phyloP scores from a whole-genome alignment of 2,113 vertebrate species.

The Proteles cristata region DNA sequence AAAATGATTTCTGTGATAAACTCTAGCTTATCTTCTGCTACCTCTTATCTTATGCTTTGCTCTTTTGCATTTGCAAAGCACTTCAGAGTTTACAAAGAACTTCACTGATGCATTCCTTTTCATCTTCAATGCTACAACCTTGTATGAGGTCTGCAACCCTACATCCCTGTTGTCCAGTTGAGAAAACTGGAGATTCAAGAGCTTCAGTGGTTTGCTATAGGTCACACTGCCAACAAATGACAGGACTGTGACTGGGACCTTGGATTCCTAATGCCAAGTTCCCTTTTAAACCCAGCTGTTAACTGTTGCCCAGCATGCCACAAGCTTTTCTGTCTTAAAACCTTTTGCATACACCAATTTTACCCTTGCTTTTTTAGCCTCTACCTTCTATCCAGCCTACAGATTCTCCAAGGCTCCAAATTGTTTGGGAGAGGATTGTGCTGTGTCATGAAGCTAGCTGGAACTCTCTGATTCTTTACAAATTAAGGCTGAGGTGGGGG shows the following conservation, averaged over 20 bases:
- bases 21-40: not conserved
- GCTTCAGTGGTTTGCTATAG: not conserved
- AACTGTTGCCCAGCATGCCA: not conserved
- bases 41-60: not conserved
- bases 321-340: not conserved
- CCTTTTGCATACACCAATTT: not conserved
- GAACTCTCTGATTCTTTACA: not conserved
- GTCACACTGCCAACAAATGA: not conserved
- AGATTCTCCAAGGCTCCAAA: not conserved
- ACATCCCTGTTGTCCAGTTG: not conserved
- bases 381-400: not conserved
- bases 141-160: not conserved
- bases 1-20: slow-evolving; percentile 26
- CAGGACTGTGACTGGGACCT: not conserved
- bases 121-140: not conserved
- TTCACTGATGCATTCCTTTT: not conserved
- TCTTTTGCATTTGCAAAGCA: not conserved
- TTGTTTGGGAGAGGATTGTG: not conserved
- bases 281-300: not conserved
- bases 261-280: not conserved
- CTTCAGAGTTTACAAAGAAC: not conserved
- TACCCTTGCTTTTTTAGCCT: not conserved
- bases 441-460: not conserved
- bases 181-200: not conserved
- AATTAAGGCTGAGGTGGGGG: not conserved